Evolutionary conservation across 2,888 invertebrate genomes (phyloP), one percentile per base, ranked within the genome.

Genomic region (Lithophane leautieri): DNA sequence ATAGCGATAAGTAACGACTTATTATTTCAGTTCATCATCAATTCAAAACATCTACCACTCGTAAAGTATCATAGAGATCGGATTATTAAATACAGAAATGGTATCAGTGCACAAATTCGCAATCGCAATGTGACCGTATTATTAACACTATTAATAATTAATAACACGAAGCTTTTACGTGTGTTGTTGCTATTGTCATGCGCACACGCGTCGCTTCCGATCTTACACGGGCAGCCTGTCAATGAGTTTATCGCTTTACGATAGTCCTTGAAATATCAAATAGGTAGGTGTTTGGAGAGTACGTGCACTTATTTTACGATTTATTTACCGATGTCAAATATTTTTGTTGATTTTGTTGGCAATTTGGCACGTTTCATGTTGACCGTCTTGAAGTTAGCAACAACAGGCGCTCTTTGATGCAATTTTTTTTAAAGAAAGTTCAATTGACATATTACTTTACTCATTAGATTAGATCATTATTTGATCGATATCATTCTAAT

Each of bases 211-310:
- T 85, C 85, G 88, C 84, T 86, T 87, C 86, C 84, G 82, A 89
- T 83, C 73, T 80, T 75, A 88, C 90, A 87, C 86, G 89, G 82
- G 68, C 82, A 78, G 92, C 82, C 85, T 91, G 79, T 86, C 86
- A 91, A 92, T 92, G 88, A 91, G 89, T 86, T 88, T 90, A 90
- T 88, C 88, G 86, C 85, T 84, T 88, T 81, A 79, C 83, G 83
- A 86, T 84, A 78, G 90, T 81, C 90, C 90, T 90, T 89, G 88
- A 89, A 87, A 88, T 90, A 81, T 84, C 85, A 85, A 89, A 88
- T 86, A 89, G 84, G 87, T 86, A 89, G 84, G 87, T 81, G 84
- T 89, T 88, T 84, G 63, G 77, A 76, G 73, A 76, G 79, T 89
- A 90, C 90, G 89, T 90, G 90, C 84, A 87, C 84, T 89, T 86